Conservation (phyloP, 2,888 invertebrate species). For the Girardia tigrina region DNA sequence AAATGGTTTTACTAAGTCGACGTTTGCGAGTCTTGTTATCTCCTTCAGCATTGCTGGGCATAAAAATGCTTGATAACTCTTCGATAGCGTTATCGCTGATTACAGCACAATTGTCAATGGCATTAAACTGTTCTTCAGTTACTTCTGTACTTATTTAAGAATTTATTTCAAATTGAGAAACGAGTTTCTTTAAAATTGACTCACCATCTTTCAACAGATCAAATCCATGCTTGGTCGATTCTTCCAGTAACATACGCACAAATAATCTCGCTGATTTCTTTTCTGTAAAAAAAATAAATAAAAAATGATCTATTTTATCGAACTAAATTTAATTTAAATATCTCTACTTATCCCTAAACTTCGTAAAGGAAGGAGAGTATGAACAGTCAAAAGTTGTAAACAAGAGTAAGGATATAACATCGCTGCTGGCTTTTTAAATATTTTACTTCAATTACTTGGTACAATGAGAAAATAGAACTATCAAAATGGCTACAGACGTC, state of each 20-base stretch:
- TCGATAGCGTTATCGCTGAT: neutral
- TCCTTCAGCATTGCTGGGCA: neutral
- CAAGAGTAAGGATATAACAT: too few relatives aligned
- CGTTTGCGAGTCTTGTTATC: neutral
- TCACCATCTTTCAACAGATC: slow-evolving; percentile 40
- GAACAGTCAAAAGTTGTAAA: too few relatives aligned
- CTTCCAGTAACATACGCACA: slow-evolving; percentile 42
- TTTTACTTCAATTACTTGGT: neutral
- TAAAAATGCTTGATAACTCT: neutral
- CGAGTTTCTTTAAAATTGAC: neutral
- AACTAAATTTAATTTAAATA: too few relatives aligned
- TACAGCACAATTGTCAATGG: neutral
- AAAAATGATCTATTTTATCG: slow-evolving; percentile 25
- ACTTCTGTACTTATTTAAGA: neutral
- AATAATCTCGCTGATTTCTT: slow-evolving; percentile 40
- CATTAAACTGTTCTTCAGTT: neutral
- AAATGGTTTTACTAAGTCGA: neutral
- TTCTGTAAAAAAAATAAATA: slow-evolving; percentile 32
- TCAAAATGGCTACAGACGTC: too few relatives aligned
- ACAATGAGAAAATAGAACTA: too few relatives aligned
- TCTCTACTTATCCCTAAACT: too few relatives aligned
- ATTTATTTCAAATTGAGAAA: neutral
- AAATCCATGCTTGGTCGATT: slow-evolving; percentile 43
- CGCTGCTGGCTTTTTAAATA: neutral
- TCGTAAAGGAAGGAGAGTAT: too few relatives aligned